Conservation (phyloP, 1,140 invertebrate species). For the Oedothorax gibbosus region DNA sequence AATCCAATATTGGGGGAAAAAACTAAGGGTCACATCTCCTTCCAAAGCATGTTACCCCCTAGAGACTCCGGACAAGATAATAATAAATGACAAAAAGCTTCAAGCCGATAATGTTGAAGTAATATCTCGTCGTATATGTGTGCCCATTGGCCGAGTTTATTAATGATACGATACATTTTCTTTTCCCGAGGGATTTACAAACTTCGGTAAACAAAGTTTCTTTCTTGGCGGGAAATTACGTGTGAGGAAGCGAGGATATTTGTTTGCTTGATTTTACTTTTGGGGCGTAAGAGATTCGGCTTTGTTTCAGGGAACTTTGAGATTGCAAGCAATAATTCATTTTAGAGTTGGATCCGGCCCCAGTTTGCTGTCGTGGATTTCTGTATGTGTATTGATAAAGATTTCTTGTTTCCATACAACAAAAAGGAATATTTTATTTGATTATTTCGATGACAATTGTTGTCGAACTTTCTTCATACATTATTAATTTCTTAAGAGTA, state of each 20-base stretch:
- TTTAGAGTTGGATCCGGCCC: no score
- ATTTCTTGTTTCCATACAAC: no score
- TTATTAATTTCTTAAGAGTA: no score
- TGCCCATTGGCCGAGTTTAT: slow-evolving; percentile 14
- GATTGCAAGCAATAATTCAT: no score
- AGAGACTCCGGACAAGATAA: slow-evolving; percentile 1
- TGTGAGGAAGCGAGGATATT: not conserved
- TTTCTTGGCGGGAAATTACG: slow-evolving; percentile 3
- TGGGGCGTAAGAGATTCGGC: not conserved
- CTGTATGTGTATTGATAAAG: no score
- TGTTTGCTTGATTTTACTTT: not conserved
- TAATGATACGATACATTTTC: slow-evolving; percentile 15
- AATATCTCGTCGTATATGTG: slow-evolving; percentile 4
- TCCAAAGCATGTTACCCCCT: slow-evolving; percentile 13
- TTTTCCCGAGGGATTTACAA: not conserved
- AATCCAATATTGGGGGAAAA: slow-evolving; percentile 18
- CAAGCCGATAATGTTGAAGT: slow-evolving; percentile 9
- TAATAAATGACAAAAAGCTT: slow-evolving; percentile 23
- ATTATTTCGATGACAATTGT: no score
- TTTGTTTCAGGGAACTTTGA: no score
- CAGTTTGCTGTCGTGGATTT: no score
- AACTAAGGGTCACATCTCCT: not conserved
- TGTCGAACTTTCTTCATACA: no score
- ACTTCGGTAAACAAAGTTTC: slow-evolving; percentile 9
- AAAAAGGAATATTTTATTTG: no score